Evolutionary conservation across 2,888 invertebrate species (phyloP).

Genomic region (Tridacna crocea): DNA sequence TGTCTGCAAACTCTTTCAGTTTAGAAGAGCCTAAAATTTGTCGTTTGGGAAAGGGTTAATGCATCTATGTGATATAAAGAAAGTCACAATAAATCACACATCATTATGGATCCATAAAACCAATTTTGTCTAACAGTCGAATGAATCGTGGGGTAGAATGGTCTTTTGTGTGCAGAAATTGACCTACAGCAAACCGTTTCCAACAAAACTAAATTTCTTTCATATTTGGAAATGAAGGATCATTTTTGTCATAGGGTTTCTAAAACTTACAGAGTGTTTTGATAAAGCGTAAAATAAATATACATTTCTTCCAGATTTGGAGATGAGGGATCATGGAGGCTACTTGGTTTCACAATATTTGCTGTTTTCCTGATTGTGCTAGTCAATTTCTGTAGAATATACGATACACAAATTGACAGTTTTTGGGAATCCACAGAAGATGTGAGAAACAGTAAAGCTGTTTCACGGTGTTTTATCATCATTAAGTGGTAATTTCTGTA

Average conservation of each 20-base stretch:
- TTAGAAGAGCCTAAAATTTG: too few relatives aligned
- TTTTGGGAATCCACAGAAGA: constrained; percentile 40
- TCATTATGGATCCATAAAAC: too few relatives aligned
- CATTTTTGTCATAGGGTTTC: background rate
- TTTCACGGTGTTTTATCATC: background rate
- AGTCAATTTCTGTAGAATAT: constrained; percentile 26
- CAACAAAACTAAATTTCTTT: too few relatives aligned
- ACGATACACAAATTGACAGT: constrained; percentile 32
- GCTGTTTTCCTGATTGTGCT: constrained; percentile 55
- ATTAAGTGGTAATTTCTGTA: constrained; percentile 41
- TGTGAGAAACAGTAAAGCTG: constrained; percentile 29
- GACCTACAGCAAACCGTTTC: too few relatives aligned
- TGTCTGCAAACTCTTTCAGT: too few relatives aligned
- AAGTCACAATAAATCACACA: too few relatives aligned
- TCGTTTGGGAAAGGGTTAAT: too few relatives aligned
- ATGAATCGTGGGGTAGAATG: too few relatives aligned
- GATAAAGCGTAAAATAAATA: background rate
- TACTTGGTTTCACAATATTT: constrained; percentile 66
- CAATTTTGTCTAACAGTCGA: too few relatives aligned
- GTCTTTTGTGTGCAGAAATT: too few relatives aligned
- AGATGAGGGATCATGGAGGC: constrained; percentile 68
- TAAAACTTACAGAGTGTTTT: background rate
- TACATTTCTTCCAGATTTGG: constrained; percentile 60
- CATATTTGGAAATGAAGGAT: too few relatives aligned
- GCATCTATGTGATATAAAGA: too few relatives aligned